phyloP scores from a whole-genome alignment of 2,113 vertebrate genomes.

The Xenopus borealis region DNA sequence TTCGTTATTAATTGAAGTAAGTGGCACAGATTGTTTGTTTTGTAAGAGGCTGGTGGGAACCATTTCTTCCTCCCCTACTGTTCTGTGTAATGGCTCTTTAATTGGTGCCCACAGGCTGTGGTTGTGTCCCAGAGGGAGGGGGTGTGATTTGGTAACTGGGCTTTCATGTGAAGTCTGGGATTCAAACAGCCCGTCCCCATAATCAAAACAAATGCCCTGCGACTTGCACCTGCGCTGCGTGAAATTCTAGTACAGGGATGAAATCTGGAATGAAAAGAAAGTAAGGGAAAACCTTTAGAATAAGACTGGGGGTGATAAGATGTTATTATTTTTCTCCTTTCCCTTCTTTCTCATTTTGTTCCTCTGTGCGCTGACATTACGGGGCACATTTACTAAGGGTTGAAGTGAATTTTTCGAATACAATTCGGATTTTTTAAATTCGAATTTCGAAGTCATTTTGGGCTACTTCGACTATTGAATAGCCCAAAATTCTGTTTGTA shows the following conservation, averaged over 20 bases:
- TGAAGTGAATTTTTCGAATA: no score
- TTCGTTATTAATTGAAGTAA: background rate
- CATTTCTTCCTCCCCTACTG: background rate
- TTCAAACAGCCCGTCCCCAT: background rate
- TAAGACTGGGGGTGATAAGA: no score
- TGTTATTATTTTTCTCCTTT: no score
- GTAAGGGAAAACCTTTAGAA: no score
- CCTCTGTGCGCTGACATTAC: no score
- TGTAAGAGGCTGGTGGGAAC: slow-evolving; percentile 34
- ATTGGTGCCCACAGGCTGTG: slow-evolving; percentile 29
- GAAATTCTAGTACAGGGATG: background rate
- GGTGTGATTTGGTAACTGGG: slow-evolving; percentile 5
- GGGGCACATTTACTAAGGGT: no score
- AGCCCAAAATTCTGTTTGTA: no score
- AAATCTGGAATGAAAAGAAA: background rate
- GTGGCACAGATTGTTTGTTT: slow-evolving; percentile 17
- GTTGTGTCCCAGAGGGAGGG: slow-evolving; percentile 22
- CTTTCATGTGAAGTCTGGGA: slow-evolving; percentile 6
- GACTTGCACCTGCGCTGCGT: background rate
- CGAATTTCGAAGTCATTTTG: no score
- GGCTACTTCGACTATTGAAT: no score
- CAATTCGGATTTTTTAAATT: no score
- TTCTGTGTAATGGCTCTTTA: slow-evolving; percentile 27
- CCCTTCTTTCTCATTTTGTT: no score
- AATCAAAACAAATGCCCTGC: background rate